Percentiles rank a stretch among this genome's conserved stretches.
These are phyloP conservation scores for Dioctria rufipes DNA, from an alignment of 2,888 invertebrate genomes.

Conservation along the genomic window DNA sequence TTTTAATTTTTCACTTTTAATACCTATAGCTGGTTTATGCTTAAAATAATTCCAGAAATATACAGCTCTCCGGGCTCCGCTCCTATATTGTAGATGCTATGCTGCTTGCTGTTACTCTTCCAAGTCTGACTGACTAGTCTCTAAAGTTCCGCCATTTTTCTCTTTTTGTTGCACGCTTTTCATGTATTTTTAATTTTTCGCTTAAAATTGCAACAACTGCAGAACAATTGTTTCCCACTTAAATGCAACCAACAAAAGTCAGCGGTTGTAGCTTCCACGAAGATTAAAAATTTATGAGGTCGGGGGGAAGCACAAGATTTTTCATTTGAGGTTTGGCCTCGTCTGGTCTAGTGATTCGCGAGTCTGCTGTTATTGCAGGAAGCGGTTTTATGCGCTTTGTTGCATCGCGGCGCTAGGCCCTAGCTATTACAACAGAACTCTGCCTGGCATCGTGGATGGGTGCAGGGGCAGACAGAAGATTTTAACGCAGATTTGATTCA, in stretches of 20 bases:
- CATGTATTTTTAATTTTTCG: conserved; percentile 42
- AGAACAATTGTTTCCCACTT: conserved; percentile 45
- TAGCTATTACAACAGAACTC: background rate
- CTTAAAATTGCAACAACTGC: conserved; percentile 45
- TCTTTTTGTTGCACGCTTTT: background rate
- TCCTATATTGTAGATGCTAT: too few relatives aligned
- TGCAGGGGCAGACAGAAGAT: conserved; percentile 11
- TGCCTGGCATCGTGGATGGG: background rate
- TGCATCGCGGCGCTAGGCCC: conserved; percentile 9
- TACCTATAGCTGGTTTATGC: conserved; percentile 47
- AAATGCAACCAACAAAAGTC: conserved; percentile 29
- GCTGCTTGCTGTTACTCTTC: too few relatives aligned
- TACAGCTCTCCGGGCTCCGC: too few relatives aligned
- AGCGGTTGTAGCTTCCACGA: conserved; percentile 33
- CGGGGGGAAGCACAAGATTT: conserved; percentile 47
- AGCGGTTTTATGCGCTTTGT: conserved; percentile 45
- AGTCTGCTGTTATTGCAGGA: conserved; percentile 43
- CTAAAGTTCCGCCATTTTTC: background rate
- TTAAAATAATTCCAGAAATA: conserved; percentile 46
- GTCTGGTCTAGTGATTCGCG: conserved; percentile 52
- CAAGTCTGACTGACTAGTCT: background rate
- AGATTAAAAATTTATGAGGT: conserved; percentile 52
- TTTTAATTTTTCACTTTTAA: conserved; percentile 46
- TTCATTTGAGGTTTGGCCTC: conserved; percentile 51
- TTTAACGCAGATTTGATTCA: conserved; percentile 22